phyloP scores from a whole-genome alignment of 1,140 invertebrate species.

The Cyphomyrmex costatus region DNA sequence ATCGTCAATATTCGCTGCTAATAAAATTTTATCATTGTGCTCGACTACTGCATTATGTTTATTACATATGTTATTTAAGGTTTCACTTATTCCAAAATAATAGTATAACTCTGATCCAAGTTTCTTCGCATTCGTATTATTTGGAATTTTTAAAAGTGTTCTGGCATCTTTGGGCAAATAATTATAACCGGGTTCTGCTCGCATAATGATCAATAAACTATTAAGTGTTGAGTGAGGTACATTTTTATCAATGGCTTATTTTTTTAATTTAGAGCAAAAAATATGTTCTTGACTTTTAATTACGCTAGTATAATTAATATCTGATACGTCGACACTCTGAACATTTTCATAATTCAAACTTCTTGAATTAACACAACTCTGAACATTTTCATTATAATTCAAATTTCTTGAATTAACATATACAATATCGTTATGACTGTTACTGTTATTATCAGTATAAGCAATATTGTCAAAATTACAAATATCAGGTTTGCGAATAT shows the following conservation, averaged over 20 bases:
- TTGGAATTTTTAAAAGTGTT: slow-evolving; percentile 7
- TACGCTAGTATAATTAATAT: not conserved
- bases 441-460: slow-evolving; percentile 17
- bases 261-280: slow-evolving; percentile 6
- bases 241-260: slow-evolving; percentile 1
- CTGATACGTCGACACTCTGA: not conserved
- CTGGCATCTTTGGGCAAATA: slow-evolving; percentile 18
- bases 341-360: no score
- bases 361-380: no score
- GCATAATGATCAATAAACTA: slow-evolving; percentile 24
- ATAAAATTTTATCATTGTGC: slow-evolving; percentile 2
- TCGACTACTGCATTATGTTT: not conserved
- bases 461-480: slow-evolving; percentile 1
- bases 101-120: slow-evolving; percentile 7
- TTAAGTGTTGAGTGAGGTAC: slow-evolving; percentile 13
- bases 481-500: not conserved
- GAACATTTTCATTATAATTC: not conserved
- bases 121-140: slow-evolving; percentile 13
- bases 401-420: slow-evolving; percentile 14
- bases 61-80: slow-evolving; percentile 14
- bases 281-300: slow-evolving; percentile 14
- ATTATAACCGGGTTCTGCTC: not conserved
- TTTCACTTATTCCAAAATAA: slow-evolving; percentile 32
- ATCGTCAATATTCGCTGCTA: slow-evolving; percentile 11
- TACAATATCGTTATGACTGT: not conserved